These are phyloP conservation scores for Centropristis striata DNA, from an alignment of 2,113 vertebrate species.

Conservation along the genomic window DNA sequence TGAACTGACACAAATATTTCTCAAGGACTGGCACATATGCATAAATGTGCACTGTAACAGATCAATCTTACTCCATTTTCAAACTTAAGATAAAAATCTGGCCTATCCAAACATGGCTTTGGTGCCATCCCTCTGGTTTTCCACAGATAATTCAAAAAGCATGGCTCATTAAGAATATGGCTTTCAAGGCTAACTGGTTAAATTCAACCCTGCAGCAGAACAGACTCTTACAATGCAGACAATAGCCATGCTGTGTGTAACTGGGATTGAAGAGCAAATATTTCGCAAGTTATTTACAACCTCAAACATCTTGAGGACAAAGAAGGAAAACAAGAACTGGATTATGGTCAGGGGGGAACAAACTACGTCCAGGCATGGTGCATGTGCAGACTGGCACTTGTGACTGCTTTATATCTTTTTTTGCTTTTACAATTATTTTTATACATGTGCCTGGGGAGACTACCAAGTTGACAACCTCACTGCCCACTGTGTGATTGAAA, in stretches of 20 bases:
- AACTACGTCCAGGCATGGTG: conserved; percentile 33
- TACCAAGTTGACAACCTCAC: conserved; percentile 24
- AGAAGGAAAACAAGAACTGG: conserved; percentile 55
- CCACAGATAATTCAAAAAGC: conserved; percentile 77
- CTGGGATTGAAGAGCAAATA: conserved; percentile 53
- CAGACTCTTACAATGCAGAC: conserved; percentile 65
- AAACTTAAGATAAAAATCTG: conserved; percentile 66
- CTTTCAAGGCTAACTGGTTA: conserved; percentile 65
- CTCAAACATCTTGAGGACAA: conserved; percentile 71
- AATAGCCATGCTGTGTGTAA: conserved; percentile 55
- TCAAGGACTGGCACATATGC: conserved; percentile 35
- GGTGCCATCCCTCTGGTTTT: conserved; percentile 67
- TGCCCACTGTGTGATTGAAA: conserved; percentile 27
- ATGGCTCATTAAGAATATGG: conserved; percentile 75
- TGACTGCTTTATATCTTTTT: conserved; percentile 4
- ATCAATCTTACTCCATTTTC: conserved; percentile 49
- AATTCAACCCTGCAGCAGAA: conserved; percentile 57
- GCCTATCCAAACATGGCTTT: conserved; percentile 67
- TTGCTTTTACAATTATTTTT: conserved; percentile 43
- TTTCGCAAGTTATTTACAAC: conserved; percentile 75
- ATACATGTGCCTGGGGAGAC: conserved; percentile 2
- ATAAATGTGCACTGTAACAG: conserved; percentile 42
- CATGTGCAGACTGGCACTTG: conserved; percentile 31
- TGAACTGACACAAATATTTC: conserved; percentile 29
- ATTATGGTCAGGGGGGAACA: conserved; percentile 36